phyloP scores from a whole-genome alignment of 2,888 invertebrate genomes.

The Lutraria lutraria region DNA sequence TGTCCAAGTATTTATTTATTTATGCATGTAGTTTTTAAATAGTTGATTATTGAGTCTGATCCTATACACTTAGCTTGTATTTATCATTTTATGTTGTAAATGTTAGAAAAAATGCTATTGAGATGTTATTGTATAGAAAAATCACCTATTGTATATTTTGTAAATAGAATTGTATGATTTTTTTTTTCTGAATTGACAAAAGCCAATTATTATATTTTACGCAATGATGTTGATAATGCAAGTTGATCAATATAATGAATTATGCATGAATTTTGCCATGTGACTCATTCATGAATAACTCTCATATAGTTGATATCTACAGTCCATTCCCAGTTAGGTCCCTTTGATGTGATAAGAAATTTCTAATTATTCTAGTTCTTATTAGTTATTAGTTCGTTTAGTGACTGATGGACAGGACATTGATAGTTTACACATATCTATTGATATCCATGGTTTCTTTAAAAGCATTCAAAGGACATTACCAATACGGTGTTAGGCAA shows the following conservation, averaged over 20 bases:
- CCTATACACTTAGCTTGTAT: slow-evolving; percentile 28
- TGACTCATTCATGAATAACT: not conserved
- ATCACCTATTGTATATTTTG: slow-evolving; percentile 28
- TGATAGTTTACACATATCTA: too few relatives aligned
- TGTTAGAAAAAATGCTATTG: not conserved
- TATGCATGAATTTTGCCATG: slow-evolving; percentile 20
- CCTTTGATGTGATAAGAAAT: not conserved
- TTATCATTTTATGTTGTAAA: slow-evolving; percentile 37
- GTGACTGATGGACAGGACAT: too few relatives aligned
- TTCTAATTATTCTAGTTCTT: not conserved
- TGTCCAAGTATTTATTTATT: slow-evolving; percentile 19
- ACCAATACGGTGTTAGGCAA: too few relatives aligned
- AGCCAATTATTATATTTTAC: not conserved
- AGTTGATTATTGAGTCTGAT: not conserved
- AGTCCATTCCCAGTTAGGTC: slow-evolving; percentile 17
- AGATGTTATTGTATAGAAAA: slow-evolving; percentile 32
- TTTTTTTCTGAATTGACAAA: slow-evolving; percentile 29
- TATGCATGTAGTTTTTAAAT: slow-evolving; percentile 24
- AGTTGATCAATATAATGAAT: slow-evolving; percentile 13
- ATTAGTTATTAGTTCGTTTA: too few relatives aligned
- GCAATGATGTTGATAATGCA: slow-evolving; percentile 29
- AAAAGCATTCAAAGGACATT: too few relatives aligned
- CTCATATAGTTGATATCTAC: not conserved
- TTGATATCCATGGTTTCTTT: too few relatives aligned
- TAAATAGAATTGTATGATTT: slow-evolving; percentile 30